A percentile compares a stretch with the other conserved stretches of the same genome.
These are phyloP conservation scores for Eupithecia pulchellata DNA, from an alignment of 2,888 invertebrate genomes.

Conservation along the genomic window DNA sequence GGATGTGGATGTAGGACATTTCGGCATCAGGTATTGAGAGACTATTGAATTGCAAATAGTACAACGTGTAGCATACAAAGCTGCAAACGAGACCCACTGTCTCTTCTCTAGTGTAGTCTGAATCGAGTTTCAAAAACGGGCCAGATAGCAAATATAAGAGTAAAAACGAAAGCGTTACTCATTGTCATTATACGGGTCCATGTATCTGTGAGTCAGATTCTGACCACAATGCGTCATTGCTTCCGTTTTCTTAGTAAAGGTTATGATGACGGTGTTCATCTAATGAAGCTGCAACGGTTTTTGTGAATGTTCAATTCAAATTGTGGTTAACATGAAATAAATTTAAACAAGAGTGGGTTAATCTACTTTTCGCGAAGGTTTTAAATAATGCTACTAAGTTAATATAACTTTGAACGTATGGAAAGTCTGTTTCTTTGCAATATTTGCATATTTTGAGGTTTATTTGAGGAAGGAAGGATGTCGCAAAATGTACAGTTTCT, in stretches of 20 bases:
- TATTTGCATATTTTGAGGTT: neutral
- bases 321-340: neutral
- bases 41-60: slow-evolving; percentile 4
- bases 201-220: slow-evolving; percentile 55
- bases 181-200: slow-evolving; percentile 37
- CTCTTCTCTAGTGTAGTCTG: neutral
- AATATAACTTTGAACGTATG: neutral
- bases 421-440: too few species aligned
- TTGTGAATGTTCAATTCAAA: slow-evolving; percentile 29
- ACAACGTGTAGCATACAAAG: neutral
- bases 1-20: neutral
- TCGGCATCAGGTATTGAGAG: neutral
- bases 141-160: neutral
- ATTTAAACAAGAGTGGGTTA: neutral
- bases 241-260: slow-evolving; percentile 50
- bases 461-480: neutral
- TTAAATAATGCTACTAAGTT: neutral
- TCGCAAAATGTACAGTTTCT: neutral
- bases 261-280: slow-evolving; percentile 42
- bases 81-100: neutral
- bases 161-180: slow-evolving; percentile 38
- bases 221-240: slow-evolving; percentile 53
- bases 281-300: slow-evolving; percentile 17
- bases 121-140: neutral
- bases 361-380: neutral